phyloP scores from a whole-genome alignment of 2,797 vertebrate species.

The Pseudotriccus pelzelni region DNA sequence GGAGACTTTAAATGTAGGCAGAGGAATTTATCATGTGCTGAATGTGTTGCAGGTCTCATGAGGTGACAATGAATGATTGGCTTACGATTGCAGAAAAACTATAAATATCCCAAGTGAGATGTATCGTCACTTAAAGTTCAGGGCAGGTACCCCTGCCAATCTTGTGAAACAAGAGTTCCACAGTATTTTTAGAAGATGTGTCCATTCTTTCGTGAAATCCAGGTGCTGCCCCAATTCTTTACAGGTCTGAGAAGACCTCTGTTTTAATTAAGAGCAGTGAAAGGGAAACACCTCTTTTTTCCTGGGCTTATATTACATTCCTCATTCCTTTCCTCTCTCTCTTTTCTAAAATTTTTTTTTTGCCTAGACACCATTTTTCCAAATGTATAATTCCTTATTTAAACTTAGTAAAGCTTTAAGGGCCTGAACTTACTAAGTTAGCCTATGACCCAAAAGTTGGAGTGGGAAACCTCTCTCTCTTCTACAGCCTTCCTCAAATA shows the following conservation, averaged over 20 bases:
- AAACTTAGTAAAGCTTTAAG: conserved; percentile 17
- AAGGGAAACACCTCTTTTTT: conserved; percentile 45
- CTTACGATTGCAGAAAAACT: not conserved
- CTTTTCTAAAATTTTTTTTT: not conserved
- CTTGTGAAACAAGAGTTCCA: not conserved
- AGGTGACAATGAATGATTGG: not conserved
- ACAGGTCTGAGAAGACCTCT: not conserved
- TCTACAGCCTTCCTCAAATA: not conserved
- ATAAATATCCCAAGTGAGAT: not conserved
- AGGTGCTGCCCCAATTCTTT: not conserved
- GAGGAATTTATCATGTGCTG: not conserved
- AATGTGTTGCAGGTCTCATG: not conserved
- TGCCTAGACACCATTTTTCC: not conserved
- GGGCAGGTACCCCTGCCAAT: not conserved
- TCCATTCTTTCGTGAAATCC: not conserved
- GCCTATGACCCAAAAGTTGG: not conserved
- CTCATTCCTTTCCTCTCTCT: not conserved
- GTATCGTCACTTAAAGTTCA: not conserved
- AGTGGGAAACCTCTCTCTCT: conserved; percentile 10
- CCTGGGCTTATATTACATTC: conserved; percentile 4
- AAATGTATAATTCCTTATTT: conserved; percentile 9
- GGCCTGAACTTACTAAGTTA: conserved; percentile 9
- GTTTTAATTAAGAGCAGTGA: conserved; percentile 12
- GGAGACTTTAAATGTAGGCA: not conserved
- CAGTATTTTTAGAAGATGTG: not conserved